Percentiles rank a stretch among this genome's conserved stretches.
Conservation (phyloP, 2,113 vertebrate genomes). For the Mesocricetus auratus region DNA sequence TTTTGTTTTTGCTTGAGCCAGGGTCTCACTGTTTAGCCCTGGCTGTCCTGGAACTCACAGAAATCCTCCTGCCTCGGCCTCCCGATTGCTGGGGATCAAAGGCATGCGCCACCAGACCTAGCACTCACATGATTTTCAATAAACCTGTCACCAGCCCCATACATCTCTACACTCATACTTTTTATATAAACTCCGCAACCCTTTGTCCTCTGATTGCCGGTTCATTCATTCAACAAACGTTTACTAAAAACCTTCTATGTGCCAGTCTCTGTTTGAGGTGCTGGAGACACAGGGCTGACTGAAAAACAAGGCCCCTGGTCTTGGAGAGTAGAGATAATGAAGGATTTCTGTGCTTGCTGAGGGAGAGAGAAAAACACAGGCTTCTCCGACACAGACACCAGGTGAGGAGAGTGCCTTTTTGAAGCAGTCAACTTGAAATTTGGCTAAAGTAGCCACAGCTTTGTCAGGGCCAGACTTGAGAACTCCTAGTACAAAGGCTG, state of each 20-base stretch:
- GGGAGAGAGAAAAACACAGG: background rate
- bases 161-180: background rate
- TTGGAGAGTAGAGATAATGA: background rate
- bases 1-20: background rate
- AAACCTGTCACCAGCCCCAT: background rate
- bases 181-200: background rate
- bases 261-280: background rate
- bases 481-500: background rate
- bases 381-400: no score
- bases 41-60: background rate
- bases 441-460: background rate
- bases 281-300: background rate
- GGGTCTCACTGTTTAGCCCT: background rate
- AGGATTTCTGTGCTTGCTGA: background rate
- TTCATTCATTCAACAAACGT: background rate
- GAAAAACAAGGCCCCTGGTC: background rate
- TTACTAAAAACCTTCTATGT: background rate
- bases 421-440: background rate
- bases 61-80: background rate
- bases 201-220: background rate
- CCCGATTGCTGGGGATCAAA: background rate
- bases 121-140: background rate
- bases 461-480: background rate
- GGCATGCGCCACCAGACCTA: background rate
- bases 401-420: background rate